These are phyloP conservation scores for Drosophila malerkotliana DNA, from an alignment of 1,140 invertebrate species.

Conservation along the genomic window DNA sequence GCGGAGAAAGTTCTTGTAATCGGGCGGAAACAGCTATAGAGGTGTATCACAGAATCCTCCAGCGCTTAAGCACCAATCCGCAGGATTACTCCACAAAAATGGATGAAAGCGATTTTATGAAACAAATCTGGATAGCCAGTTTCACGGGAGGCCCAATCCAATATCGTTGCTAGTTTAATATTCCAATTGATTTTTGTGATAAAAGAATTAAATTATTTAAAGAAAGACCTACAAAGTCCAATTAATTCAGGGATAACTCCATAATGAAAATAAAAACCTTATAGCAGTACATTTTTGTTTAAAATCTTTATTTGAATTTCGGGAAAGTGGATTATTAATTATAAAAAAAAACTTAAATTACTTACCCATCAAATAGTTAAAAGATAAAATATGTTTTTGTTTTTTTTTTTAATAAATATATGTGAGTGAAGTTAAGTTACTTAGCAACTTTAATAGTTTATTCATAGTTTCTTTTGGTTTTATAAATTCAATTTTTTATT, in stretches of 20 bases:
- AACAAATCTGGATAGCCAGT: conserved; percentile 59
- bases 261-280: background rate
- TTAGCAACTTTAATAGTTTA: conserved; percentile 31
- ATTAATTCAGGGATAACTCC: background rate
- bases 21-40: conserved; percentile 40
- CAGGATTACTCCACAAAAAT: background rate
- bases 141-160: conserved; percentile 60
- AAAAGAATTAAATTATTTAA: background rate
- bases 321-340: background rate
- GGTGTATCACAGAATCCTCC: conserved; percentile 56
- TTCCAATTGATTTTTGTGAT: conserved; percentile 17
- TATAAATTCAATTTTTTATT: conserved; percentile 52
- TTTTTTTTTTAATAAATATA: background rate
- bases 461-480: conserved; percentile 26
- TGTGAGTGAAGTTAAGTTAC: conserved; percentile 4
- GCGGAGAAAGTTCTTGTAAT: conserved; percentile 54
- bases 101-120: conserved; percentile 19
- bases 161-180: conserved; percentile 30
- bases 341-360: background rate
- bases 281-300: background rate
- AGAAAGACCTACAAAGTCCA: conserved; percentile 3
- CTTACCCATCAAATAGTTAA: conserved; percentile 13
- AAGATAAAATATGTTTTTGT: background rate
- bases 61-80: background rate
- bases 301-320: conserved; percentile 21